These are phyloP conservation scores for Drosophila sproati DNA, from an alignment of 1,140 invertebrate species.

Conservation along the genomic window DNA sequence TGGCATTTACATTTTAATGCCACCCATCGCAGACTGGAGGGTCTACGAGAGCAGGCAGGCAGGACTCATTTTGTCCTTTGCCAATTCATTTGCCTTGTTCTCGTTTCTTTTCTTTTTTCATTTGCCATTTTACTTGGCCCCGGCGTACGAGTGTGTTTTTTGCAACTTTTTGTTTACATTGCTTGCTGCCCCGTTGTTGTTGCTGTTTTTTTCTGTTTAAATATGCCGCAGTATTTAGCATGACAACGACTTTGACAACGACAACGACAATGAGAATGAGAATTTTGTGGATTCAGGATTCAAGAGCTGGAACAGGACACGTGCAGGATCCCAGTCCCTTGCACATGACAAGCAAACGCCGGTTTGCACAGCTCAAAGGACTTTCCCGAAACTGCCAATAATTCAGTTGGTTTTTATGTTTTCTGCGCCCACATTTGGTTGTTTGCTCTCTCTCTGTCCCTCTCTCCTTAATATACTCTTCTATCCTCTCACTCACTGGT, in stretches of 20 bases:
- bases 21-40: conserved; percentile 33
- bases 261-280: conserved; percentile 32
- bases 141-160: conserved; percentile 33
- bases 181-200: conserved; percentile 42
- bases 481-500: conserved; percentile 19
- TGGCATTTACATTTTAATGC: conserved; percentile 75
- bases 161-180: conserved; percentile 61
- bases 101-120: conserved; percentile 24
- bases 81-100: conserved; percentile 63
- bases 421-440: conserved; percentile 47
- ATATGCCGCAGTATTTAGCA: conserved; percentile 79
- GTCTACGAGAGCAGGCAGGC: background rate
- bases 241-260: conserved; percentile 73
- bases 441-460: conserved; percentile 21
- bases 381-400: conserved; percentile 68
- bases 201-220: conserved; percentile 68
- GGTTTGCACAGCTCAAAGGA: conserved; percentile 61
- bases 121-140: conserved; percentile 33
- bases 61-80: conserved; percentile 42
- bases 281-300: conserved; percentile 22
- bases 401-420: conserved; percentile 64
- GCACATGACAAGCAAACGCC: conserved; percentile 15
- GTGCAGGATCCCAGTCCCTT: background rate
- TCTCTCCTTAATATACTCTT: conserved; percentile 13
- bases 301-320: background rate